Evolutionary conservation across 2,113 vertebrate genomes (phyloP).

Genomic region (Cephalopterus ornatus): DNA sequence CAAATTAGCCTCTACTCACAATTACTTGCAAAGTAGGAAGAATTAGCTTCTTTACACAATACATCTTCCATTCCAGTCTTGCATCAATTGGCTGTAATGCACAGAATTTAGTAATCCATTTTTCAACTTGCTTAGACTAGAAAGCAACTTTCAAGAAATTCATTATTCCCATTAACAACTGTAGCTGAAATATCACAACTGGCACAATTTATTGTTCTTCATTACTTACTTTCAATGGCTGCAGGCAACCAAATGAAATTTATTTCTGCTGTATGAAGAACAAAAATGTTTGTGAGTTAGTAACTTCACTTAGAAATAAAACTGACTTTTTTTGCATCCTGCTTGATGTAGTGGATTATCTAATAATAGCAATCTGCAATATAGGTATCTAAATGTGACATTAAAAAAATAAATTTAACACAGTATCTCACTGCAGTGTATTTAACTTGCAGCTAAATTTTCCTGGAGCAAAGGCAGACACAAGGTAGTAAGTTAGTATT

Average conservation of each 20-base stretch:
- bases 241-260: neutral
- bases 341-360: neutral
- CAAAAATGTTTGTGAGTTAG: neutral
- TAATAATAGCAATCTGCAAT: neutral
- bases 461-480: neutral
- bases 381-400: neutral
- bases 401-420: neutral
- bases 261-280: neutral
- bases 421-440: neutral
- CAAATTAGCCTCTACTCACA: conserved; percentile 51
- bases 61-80: conserved; percentile 13
- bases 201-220: neutral
- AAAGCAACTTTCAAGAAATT: neutral
- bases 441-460: neutral
- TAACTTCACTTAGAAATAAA: neutral
- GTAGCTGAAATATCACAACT: neutral
- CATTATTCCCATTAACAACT: neutral
- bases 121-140: conserved; percentile 18
- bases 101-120: conserved; percentile 35
- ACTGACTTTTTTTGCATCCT: neutral
- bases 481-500: neutral
- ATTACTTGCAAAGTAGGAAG: conserved; percentile 57
- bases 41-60: conserved; percentile 38
- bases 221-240: neutral
- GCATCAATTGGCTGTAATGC: conserved; percentile 9